These are phyloP conservation scores for Gadus macrocephalus DNA, from an alignment of 2,113 vertebrate genomes.

Conservation along the genomic window DNA sequence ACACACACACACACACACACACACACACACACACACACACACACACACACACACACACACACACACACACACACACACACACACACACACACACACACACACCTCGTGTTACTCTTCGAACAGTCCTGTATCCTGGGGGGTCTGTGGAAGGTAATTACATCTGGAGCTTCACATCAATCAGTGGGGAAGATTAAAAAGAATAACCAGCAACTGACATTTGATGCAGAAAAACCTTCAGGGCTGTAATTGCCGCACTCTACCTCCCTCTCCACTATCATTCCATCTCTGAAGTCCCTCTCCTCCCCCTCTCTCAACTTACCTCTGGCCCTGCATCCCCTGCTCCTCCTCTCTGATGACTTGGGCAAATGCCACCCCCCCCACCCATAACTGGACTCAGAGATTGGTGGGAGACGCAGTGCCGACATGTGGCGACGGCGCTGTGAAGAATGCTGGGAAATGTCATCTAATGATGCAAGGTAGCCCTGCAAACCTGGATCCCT, in stretches of 20 bases:
- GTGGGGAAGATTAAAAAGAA: slow-evolving; percentile 2
- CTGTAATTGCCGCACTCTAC: slow-evolving; percentile 37
- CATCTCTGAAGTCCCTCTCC: not conserved
- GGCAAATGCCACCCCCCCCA: slow-evolving; percentile 41
- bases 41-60: not conserved
- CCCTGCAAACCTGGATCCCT: slow-evolving; percentile 33
- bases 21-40: not conserved
- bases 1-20: slow-evolving; percentile 9
- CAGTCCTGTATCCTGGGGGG: slow-evolving; percentile 35
- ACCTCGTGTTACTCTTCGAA: slow-evolving; percentile 27
- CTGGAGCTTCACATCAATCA: slow-evolving; percentile 40
- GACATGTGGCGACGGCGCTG: slow-evolving; percentile 20
- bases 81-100: not conserved
- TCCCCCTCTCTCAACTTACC: not conserved
- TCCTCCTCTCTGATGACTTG: slow-evolving; percentile 31
- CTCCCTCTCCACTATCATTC: slow-evolving; percentile 2
- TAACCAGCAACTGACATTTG: slow-evolving; percentile 30
- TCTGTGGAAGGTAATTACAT: slow-evolving; percentile 51
- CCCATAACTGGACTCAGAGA: slow-evolving; percentile 29
- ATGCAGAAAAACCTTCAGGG: slow-evolving; percentile 30
- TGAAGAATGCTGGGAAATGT: slow-evolving; percentile 58
- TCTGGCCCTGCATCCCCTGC: not conserved
- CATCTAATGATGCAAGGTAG: slow-evolving; percentile 60
- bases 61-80: not conserved
- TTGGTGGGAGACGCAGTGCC: slow-evolving; percentile 6